Percentiles rank a stretch among this genome's conserved stretches.
Conservation (phyloP, 1,140 invertebrate genomes). For the Drosophila fuyamai region DNA sequence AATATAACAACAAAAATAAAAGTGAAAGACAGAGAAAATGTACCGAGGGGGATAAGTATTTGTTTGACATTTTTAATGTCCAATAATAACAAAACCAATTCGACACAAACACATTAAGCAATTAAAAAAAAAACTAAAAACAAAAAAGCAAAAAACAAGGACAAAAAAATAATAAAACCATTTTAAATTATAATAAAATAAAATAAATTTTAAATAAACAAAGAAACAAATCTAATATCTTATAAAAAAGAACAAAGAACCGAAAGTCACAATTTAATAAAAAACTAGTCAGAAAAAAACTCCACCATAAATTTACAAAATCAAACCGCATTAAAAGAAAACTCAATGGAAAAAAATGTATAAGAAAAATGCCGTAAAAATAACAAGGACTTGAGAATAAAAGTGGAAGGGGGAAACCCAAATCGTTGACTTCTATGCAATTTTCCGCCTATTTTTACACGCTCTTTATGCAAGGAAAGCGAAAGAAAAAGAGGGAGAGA, state of each 20-base stretch:
- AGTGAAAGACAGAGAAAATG: neutral
- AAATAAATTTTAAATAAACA: slow-evolving; percentile 9
- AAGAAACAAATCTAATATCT: neutral
- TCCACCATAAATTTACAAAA: too few species aligned
- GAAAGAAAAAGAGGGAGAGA: neutral
- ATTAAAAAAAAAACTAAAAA: slow-evolving; percentile 1
- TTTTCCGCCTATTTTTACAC: slow-evolving; percentile 69
- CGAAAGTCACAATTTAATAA: too few species aligned
- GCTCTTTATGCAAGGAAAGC: slow-evolving; percentile 16
- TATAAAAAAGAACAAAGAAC: too few species aligned
- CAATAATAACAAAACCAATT: slow-evolving; percentile 14
- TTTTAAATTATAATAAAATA: neutral
- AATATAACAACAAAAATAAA: slow-evolving; percentile 14
- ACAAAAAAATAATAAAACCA: neutral
- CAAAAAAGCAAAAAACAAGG: neutral
- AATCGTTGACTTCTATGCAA: slow-evolving; percentile 51
- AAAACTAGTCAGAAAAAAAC: too few species aligned
- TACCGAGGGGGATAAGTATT: slow-evolving; percentile 6
- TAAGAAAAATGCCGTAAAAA: slow-evolving; percentile 15
- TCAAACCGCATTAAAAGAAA: neutral
- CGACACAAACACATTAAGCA: slow-evolving; percentile 10
- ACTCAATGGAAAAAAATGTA: slow-evolving; percentile 8
- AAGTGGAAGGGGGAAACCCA: slow-evolving; percentile 12
- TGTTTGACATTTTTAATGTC: slow-evolving; percentile 53
- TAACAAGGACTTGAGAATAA: slow-evolving; percentile 22